phyloP scores from a whole-genome alignment of 2,797 vertebrate genomes.

The Macropodus opercularis region DNA sequence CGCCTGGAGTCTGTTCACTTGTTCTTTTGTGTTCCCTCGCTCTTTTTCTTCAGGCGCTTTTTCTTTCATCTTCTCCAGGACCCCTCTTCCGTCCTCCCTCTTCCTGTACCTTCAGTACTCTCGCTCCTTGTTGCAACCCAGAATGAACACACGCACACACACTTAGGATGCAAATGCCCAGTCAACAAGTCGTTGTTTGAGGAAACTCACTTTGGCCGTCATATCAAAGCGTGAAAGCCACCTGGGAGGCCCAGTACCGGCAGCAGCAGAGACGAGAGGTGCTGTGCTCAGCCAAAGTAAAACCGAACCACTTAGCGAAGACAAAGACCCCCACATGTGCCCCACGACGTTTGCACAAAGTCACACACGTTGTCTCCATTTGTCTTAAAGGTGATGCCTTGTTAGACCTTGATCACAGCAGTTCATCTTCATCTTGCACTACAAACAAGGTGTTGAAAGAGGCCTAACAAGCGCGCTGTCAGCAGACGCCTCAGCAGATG shows the following conservation, averaged over 20 bases:
- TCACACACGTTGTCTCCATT: not conserved
- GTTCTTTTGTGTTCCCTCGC: slow-evolving; percentile 42
- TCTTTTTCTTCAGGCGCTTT: slow-evolving; percentile 45
- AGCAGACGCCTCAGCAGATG: slow-evolving; percentile 60
- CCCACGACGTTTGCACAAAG: slow-evolving; percentile 11
- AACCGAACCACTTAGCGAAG: slow-evolving; percentile 18
- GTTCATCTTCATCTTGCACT: slow-evolving; percentile 31
- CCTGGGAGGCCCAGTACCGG: slow-evolving; percentile 26
- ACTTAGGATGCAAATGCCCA: slow-evolving; percentile 32
- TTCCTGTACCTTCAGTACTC: slow-evolving; percentile 19
- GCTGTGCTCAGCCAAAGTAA: not conserved
- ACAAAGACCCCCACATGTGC: slow-evolving; percentile 32
- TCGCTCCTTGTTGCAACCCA: slow-evolving; percentile 20
- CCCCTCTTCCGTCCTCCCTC: slow-evolving; percentile 31
- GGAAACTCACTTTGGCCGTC: slow-evolving; percentile 24
- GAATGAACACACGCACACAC: slow-evolving; percentile 2
- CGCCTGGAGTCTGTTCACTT: slow-evolving; percentile 44
- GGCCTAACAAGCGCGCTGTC: slow-evolving; percentile 42
- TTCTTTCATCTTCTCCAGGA: slow-evolving; percentile 58
- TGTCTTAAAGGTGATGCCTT: slow-evolving; percentile 13
- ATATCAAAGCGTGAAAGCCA: slow-evolving; percentile 25
- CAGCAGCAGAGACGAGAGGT: slow-evolving; percentile 22
- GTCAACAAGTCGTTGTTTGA: slow-evolving; percentile 51
- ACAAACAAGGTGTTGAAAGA: slow-evolving; percentile 41
- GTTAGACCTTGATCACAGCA: slow-evolving; percentile 32